Evolutionary conservation across 2,797 vertebrate genomes (phyloP).

Genomic region (Nothura maculosa): DNA sequence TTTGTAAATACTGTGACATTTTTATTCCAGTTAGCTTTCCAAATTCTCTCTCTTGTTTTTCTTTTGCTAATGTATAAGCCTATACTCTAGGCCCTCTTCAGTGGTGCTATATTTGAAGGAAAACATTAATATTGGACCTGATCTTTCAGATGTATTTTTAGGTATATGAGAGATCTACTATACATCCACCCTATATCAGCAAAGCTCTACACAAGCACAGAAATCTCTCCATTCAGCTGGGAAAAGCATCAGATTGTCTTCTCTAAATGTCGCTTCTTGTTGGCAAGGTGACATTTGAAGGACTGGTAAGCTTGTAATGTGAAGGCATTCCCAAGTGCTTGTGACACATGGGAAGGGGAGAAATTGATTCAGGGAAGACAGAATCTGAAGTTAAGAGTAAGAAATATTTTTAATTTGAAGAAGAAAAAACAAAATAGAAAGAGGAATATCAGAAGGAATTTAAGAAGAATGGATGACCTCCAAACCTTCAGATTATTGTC

Average conservation of each 20-base stretch:
- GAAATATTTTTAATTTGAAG: background rate
- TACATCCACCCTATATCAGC: background rate
- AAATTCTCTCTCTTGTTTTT: background rate
- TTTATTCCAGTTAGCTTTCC: background rate
- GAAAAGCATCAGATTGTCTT: background rate
- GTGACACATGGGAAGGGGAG: background rate
- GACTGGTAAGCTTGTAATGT: background rate
- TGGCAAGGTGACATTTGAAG: background rate
- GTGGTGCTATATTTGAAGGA: background rate
- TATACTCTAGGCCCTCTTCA: background rate
- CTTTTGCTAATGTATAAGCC: background rate
- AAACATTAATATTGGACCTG: background rate
- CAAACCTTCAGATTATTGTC: slow-evolving; percentile 17
- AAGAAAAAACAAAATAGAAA: background rate
- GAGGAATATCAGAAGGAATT: background rate
- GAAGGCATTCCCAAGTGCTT: background rate
- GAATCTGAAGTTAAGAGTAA: background rate
- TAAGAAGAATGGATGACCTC: background rate
- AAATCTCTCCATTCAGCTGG: background rate
- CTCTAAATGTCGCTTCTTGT: background rate
- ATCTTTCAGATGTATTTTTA: background rate
- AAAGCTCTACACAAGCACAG: background rate
- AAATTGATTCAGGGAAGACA: background rate
- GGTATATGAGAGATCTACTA: background rate
- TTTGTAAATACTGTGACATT: background rate